Conservation (phyloP, 2,797 vertebrate species). For the Thunnus albacares region DNA sequence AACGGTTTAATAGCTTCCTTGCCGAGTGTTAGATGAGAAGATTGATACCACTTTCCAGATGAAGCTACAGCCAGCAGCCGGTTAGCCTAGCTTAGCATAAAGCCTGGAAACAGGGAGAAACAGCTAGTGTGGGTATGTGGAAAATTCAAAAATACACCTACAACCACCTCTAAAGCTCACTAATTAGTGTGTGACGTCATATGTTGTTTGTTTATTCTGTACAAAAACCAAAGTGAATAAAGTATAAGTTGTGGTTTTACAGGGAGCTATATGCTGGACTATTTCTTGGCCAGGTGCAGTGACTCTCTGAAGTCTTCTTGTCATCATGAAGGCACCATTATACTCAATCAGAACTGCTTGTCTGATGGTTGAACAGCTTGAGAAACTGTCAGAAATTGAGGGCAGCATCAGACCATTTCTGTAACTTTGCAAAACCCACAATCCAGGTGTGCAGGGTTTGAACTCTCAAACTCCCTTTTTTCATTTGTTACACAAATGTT, state of each 20-base stretch:
- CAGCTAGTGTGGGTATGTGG: not conserved
- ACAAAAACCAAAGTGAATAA: not conserved
- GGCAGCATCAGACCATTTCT: too few relatives aligned
- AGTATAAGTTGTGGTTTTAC: not conserved
- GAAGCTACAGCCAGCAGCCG: not conserved
- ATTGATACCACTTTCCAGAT: not conserved
- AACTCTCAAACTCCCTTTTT: too few relatives aligned
- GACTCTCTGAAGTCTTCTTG: not conserved
- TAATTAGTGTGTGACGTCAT: not conserved
- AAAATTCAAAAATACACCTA: not conserved
- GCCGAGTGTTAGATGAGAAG: not conserved
- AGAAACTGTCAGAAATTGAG: too few relatives aligned
- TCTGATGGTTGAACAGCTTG: too few relatives aligned
- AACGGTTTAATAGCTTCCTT: not conserved
- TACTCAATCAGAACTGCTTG: too few relatives aligned
- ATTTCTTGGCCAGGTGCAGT: not conserved
- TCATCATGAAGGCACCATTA: not conserved
- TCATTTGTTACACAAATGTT: too few relatives aligned
- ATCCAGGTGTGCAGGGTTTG: too few relatives aligned
- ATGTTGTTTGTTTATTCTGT: not conserved
- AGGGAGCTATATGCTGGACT: not conserved
- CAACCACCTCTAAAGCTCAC: not conserved
- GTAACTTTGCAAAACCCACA: too few relatives aligned
- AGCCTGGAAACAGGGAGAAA: not conserved
- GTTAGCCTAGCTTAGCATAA: slow-evolving; percentile 17